Evolutionary conservation across 2,888 invertebrate species (phyloP), one percentile per base, ranked within the genome.

Genomic region (Volucella zonaria): DNA sequence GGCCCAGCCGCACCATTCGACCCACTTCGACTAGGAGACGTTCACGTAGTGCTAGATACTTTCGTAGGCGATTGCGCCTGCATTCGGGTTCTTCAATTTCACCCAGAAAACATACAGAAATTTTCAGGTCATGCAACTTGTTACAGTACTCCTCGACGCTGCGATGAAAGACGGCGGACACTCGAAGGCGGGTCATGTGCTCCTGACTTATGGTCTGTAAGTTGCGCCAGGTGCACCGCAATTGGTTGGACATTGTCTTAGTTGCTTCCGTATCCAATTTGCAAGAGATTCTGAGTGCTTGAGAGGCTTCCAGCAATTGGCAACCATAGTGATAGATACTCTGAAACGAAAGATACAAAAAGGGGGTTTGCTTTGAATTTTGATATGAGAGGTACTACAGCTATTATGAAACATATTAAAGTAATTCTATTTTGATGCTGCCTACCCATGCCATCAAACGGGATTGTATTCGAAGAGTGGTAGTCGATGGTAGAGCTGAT

Each of bases 311-410:
- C 62, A 96, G 92, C 82, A 96, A 92, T 92, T 96, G 96, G 88
- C 95, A 95, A 14, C 96, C 96, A 89, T 96, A 97, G 87, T 96
- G 95, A 90, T 95, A 96, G 15, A 96, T 96, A 66, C 95, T 95
- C 96, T 96, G 90, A 3, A 87, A 86, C 64, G 71, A 61, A 54
- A 68, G 40, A 10, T 49, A 40, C 42, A 70, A 56, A 64, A 51
- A 54, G 38, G 14, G 66, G 62, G 67, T 18, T 45, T 12, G 18
- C 4, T 8, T 38, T 31, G 18, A 62, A 23, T n/a, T 40, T 31
- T 31, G 4, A 31, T 31, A 31, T 31, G 31, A 31, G 31, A 31
- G 31, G 0, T 31, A 31, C 6, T 6, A 31, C 31, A 31, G 31
- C 31, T 64, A 54, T 77, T 62, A 70, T 56, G 49, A 70, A 64